A percentile compares a stretch with the other conserved stretches of the same genome.
Evolutionary conservation across 92 coral and sea anemone species (phyloP).

Genomic region (Meandrina meandrites): DNA sequence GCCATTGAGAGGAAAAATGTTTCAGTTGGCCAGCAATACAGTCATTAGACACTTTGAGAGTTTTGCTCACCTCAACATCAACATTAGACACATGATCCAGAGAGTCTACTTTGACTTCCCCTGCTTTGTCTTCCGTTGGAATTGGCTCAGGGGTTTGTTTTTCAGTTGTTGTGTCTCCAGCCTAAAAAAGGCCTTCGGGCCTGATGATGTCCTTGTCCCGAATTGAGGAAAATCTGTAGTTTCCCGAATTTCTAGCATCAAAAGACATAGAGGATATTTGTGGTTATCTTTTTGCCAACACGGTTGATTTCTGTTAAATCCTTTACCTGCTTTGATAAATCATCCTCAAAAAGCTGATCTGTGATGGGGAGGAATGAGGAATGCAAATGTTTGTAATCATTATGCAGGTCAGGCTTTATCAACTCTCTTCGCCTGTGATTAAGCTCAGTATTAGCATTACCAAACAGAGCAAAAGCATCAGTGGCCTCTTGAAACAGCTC

Average conservation of each 20-base stretch:
- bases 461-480: constrained; percentile 62
- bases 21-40: constrained; percentile 58
- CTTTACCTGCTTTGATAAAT: constrained; percentile 50
- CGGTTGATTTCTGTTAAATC: constrained; percentile 62
- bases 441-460: constrained; percentile 62
- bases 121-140: constrained; percentile 28
- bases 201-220: constrained; percentile 11
- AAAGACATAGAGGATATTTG: constrained; percentile 1
- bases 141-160: neutral
- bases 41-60: constrained; percentile 34
- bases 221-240: neutral
- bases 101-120: constrained; percentile 39
- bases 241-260: constrained; percentile 22
- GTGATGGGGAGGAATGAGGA: constrained; percentile 42
- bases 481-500: constrained; percentile 44
- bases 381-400: constrained; percentile 41
- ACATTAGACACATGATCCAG: constrained; percentile 1
- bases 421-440: constrained; percentile 50
- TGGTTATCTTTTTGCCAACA: constrained; percentile 54
- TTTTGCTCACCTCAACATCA: constrained; percentile 41
- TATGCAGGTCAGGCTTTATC: constrained; percentile 64
- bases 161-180: constrained; percentile 36
- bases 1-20: constrained; percentile 56
- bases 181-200: constrained; percentile 56
- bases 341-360: constrained; percentile 58